These are phyloP conservation scores for Archips xylosteana DNA, from an alignment of 2,888 invertebrate species.

Conservation along the genomic window DNA sequence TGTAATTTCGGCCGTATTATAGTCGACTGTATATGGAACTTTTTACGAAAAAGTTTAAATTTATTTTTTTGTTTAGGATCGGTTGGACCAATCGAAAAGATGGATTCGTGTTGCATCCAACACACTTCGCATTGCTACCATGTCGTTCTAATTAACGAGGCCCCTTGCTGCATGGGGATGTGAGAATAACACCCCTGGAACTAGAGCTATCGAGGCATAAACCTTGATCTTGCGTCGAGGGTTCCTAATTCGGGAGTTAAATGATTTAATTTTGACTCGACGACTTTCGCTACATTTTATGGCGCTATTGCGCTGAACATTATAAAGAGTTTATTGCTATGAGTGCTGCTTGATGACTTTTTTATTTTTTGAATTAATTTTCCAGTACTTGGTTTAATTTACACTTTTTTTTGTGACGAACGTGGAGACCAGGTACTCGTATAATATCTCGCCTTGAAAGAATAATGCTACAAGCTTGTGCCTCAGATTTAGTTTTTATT, in stretches of 20 bases:
- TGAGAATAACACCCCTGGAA: constrained; percentile 7
- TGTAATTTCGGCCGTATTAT: no score
- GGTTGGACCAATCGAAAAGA: not conserved
- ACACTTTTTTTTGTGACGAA: no score
- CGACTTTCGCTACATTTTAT: not conserved
- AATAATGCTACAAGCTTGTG: no score
- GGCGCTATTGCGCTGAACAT: not conserved
- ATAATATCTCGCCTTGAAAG: no score
- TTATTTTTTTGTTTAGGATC: no score
- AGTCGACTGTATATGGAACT: no score
- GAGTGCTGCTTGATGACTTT: not conserved
- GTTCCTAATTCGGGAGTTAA: constrained; percentile 24
- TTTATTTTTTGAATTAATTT: no score
- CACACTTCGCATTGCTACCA: not conserved
- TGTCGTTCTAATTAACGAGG: not conserved
- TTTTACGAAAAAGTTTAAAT: no score
- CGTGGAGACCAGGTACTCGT: no score
- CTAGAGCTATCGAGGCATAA: constrained; percentile 11
- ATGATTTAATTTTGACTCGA: constrained; percentile 19
- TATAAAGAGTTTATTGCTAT: not conserved
- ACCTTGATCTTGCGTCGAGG: constrained; percentile 13
- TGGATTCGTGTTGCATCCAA: not conserved
- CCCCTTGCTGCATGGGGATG: not conserved
- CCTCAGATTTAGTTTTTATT: no score
- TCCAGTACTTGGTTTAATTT: not conserved